A percentile compares a stretch with the other conserved stretches of the same genome.
phyloP scores from a whole-genome alignment of 2,797 vertebrate genomes.

The Microcaecilia unicolor region DNA sequence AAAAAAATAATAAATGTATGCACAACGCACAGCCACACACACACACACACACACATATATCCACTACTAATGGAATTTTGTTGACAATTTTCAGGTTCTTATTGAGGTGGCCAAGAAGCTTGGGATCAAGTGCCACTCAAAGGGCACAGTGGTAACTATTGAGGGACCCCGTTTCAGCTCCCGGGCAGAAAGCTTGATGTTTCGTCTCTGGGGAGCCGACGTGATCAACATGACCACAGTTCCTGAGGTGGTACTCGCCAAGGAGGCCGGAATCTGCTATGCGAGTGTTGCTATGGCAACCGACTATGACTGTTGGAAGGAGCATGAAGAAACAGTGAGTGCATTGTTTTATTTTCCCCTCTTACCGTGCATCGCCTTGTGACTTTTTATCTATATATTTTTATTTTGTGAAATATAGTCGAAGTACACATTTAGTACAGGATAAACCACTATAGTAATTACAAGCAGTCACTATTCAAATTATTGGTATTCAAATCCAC shows the following conservation, averaged over 20 bases:
- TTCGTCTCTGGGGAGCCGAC: conserved; percentile 87
- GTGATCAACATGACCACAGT: conserved; percentile 97
- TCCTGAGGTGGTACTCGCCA: conserved; percentile 91
- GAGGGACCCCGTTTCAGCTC: conserved; percentile 94
- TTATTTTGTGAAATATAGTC: no score
- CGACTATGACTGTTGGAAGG: conserved; percentile 97
- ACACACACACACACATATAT: no score
- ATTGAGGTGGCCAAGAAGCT: conserved; percentile 75
- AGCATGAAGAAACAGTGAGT: conserved; percentile 88
- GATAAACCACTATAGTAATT: no score
- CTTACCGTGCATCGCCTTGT: no score
- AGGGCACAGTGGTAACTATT: conserved; percentile 79
- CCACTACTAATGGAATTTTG: neutral
- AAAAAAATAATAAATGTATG: no score
- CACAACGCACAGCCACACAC: no score
- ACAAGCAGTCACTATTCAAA: no score
- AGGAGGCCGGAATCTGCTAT: conserved; percentile 88
- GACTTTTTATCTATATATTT: no score
- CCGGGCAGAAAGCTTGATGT: conserved; percentile 82
- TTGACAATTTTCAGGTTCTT: conserved; percentile 61
- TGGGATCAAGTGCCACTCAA: conserved; percentile 77
- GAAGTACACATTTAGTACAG: no score
- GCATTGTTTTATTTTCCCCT: no score
- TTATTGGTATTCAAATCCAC: no score
- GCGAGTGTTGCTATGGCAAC: conserved; percentile 94